A percentile compares a stretch with the other conserved stretches of the same genome.
These are phyloP conservation scores for Chironex yamaguchii DNA, from an alignment of 30 jellyfish, hydroid and myxozoan genomes.

Conservation along the genomic window DNA sequence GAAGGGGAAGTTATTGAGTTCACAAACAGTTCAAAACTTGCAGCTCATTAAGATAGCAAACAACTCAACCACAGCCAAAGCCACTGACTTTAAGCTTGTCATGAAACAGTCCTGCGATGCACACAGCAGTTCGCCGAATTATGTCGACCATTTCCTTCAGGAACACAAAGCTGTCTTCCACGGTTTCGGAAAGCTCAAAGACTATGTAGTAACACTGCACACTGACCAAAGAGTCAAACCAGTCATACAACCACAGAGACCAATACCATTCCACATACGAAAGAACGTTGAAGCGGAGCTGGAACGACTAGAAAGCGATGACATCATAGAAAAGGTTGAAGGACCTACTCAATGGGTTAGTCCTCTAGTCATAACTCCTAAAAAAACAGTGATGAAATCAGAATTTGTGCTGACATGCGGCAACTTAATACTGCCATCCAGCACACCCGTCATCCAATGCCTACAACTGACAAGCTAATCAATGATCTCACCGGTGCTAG, in stretches of 20 bases:
- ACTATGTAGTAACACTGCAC: slow-evolving; percentile 46
- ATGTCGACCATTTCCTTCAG: slow-evolving; percentile 5
- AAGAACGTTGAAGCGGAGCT: slow-evolving; percentile 49
- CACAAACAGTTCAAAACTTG: not conserved
- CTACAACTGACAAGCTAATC: slow-evolving; percentile 9
- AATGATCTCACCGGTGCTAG: slow-evolving; percentile 5
- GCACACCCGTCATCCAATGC: too few relatives aligned
- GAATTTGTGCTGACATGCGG: slow-evolving; percentile 78
- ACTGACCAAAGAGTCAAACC: slow-evolving; percentile 38
- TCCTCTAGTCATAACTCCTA: slow-evolving; percentile 18
- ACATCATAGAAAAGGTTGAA: slow-evolving; percentile 71
- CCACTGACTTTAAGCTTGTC: too few relatives aligned
- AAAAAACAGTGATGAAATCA: slow-evolving; percentile 53
- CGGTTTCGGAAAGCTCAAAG: slow-evolving; percentile 57
- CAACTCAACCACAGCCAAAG: too few relatives aligned
- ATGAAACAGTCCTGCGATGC: too few relatives aligned
- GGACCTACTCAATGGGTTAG: slow-evolving; percentile 80
- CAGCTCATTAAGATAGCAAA: not conserved
- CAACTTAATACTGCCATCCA: slow-evolving; percentile 49
- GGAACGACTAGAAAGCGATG: slow-evolving; percentile 62
- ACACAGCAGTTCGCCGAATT: too few relatives aligned
- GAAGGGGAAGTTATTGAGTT: slow-evolving; percentile 10
- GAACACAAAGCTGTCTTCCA: slow-evolving; percentile 26
- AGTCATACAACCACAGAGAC: slow-evolving; percentile 60
- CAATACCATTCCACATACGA: slow-evolving; percentile 64